Evolutionary conservation across 2,888 invertebrate genomes (phyloP).

Genomic region (Cataglyphis altisquamis): DNA sequence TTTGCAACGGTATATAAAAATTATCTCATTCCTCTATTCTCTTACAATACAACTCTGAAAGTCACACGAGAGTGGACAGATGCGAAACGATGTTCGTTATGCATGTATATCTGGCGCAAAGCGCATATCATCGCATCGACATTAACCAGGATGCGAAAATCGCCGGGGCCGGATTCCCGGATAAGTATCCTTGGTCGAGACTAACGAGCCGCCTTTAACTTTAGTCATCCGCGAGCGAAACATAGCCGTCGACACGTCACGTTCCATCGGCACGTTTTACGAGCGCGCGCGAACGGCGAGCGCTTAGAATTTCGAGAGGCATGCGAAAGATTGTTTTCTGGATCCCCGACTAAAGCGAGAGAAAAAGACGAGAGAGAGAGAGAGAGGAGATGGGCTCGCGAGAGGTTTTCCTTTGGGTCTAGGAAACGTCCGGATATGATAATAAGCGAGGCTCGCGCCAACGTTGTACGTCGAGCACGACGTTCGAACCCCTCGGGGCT

Average conservation of each 20-base stretch:
- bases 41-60: background rate
- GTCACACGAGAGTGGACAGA: background rate
- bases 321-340: slow-evolving; percentile 73
- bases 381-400: slow-evolving; percentile 15
- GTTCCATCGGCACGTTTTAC: slow-evolving; percentile 57
- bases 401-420: slow-evolving; percentile 70
- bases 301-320: slow-evolving; percentile 66
- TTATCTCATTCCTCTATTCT: background rate
- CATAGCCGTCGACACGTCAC: slow-evolving; percentile 54
- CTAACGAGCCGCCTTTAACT: slow-evolving; percentile 54
- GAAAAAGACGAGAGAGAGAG: background rate
- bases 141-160: slow-evolving; percentile 51
- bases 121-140: slow-evolving; percentile 34
- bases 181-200: slow-evolving; percentile 44
- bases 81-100: slow-evolving; percentile 21
- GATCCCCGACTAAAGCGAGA: slow-evolving; percentile 55
- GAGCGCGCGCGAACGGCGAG: slow-evolving; percentile 42
- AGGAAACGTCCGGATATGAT: slow-evolving; percentile 79
- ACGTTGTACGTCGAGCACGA: slow-evolving; percentile 73
- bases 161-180: slow-evolving; percentile 42
- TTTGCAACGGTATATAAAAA: background rate
- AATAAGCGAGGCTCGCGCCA: slow-evolving; percentile 77
- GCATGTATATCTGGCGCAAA: slow-evolving; percentile 22
- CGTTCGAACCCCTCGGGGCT: slow-evolving; percentile 68
- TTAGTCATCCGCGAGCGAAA: slow-evolving; percentile 52